Conservation (phyloP, 1,140 invertebrate species). For the Orchestia grillus region DNA sequence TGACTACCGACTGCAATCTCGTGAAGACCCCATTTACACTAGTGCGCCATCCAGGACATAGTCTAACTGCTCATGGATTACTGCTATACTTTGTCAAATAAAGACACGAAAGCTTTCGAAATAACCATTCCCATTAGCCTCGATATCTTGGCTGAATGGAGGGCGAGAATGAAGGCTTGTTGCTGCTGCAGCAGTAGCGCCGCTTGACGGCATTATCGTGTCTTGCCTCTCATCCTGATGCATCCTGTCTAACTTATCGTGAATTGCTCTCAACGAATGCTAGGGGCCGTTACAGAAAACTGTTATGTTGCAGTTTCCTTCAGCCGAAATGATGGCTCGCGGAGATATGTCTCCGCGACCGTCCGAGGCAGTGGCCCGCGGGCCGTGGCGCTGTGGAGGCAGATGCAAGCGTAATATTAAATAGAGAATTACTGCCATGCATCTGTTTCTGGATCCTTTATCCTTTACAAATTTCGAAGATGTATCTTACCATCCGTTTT, state of each 20-base stretch:
- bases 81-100: not conserved
- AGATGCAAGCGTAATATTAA: not conserved
- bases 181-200: not conserved
- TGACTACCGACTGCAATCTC: no score
- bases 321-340: not conserved
- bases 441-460: not conserved
- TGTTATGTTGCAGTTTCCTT: not conserved
- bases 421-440: not conserved
- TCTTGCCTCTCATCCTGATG: not conserved
- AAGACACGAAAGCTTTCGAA: not conserved
- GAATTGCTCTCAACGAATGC: not conserved
- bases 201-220: not conserved
- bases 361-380: not conserved
- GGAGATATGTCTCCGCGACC: not conserved
- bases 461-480: not conserved
- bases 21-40: no score
- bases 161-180: not conserved
- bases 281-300: not conserved
- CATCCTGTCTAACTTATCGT: not conserved
- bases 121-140: not conserved
- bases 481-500: not conserved
- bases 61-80: not conserved
- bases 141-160: not conserved
- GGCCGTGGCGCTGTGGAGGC: not conserved
- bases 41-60: no score